A percentile compares a stretch with the other conserved stretches of the same genome.
These are phyloP conservation scores for Cephus runcator DNA, from an alignment of 2,888 invertebrate genomes.

Conservation along the genomic window DNA sequence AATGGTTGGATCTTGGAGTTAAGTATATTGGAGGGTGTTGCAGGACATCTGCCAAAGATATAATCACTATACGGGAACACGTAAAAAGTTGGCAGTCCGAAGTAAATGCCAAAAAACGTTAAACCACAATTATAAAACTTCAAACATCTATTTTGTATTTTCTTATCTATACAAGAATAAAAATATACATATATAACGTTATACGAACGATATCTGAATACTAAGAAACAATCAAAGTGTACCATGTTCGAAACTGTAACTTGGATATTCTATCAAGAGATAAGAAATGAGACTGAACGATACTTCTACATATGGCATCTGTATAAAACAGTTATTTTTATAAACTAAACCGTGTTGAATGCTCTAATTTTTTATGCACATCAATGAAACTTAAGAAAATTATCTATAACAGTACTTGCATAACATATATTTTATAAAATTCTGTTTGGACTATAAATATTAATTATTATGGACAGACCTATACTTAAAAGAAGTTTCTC, in stretches of 20 bases:
- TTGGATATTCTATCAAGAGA: background rate
- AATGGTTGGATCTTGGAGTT: slow-evolving; percentile 86
- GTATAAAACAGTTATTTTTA: background rate
- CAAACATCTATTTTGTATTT: background rate
- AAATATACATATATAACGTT: background rate
- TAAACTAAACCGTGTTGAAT: background rate
- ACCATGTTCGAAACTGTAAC: background rate
- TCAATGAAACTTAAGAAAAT: too few relatives aligned
- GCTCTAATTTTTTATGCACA: too few relatives aligned
- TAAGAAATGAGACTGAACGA: background rate
- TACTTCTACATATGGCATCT: background rate
- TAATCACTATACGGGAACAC: slow-evolving; percentile 77
- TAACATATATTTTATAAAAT: background rate
- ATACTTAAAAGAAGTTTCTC: background rate
- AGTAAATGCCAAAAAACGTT: background rate
- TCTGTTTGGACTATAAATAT: background rate
- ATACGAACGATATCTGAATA: too few relatives aligned
- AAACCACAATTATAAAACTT: background rate
- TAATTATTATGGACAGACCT: background rate
- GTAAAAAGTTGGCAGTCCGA: slow-evolving; percentile 66
- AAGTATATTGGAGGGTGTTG: slow-evolving; percentile 93
- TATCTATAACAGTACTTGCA: background rate
- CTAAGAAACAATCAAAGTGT: background rate
- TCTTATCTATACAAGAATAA: background rate
- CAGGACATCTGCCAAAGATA: slow-evolving; percentile 84